Evolutionary conservation across 2,113 vertebrate species (phyloP), one percentile per base, ranked within the genome.

Genomic region (Ictalurus furcatus): DNA sequence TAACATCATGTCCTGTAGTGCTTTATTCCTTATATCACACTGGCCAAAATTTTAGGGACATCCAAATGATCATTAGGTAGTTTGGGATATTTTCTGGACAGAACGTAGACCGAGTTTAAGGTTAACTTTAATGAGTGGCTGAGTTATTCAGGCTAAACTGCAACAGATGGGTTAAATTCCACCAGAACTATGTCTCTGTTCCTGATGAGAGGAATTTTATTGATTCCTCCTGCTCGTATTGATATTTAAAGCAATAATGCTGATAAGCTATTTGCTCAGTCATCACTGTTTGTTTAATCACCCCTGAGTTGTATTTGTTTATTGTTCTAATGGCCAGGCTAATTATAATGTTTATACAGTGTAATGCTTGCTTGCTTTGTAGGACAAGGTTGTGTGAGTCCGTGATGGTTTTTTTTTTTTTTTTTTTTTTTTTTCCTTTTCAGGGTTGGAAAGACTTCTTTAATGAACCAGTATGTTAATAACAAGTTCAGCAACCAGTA

Each of bases 401-500:
- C 4, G 21, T 44, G 6, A 40, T 54, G 37, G 28, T 16, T n/a
- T 6, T 16, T 25, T 12, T 9, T 14, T 63, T 17, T 87, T 21
- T 59, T 7, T 19, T 28, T 30, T 37, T 6, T 9, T 30, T 17
- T 9, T 67, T 69, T 52, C 44, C 7, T 25, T 69, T 28, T 17
- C 92, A 98, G 97, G 85, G 97, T 98, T 30, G 97, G 97, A 16
- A 98, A 98, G 94, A 98, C 97, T 54, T 98, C 97, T 0, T 95
- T 98, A 34, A 98, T 98, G 97, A 98, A 98, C 94, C 97, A 98
- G 92, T 98, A 98, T 94, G 97, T 98, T 90, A 98, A 98, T 92
- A 98, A 98, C 94, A 98, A 98, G 93, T 98, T 98, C 95, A 98
- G 97, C 92, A 98, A 98, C 92, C 97, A 98, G 92, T 98, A 98